Base-by-base conservation (phyloP, 2,113 vertebrate species). In the Echinops telfairi region DNA sequence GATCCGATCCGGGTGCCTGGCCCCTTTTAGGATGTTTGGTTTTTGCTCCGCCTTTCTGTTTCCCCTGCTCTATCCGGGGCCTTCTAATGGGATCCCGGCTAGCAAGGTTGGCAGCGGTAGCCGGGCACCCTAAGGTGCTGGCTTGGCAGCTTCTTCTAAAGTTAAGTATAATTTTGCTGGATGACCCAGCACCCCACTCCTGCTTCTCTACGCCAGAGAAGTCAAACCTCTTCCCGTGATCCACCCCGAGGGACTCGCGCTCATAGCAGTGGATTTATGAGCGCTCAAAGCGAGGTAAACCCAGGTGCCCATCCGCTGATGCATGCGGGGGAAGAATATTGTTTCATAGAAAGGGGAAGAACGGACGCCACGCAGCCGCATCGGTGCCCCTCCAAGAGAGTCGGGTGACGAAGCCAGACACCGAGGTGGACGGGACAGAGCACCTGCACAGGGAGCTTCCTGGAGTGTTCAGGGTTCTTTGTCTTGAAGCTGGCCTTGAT, bases 261-360 rank as follows among this genome's bases (percentile, higher is more conserved):
- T 91, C 83, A 71, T 57, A 66, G 14, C 27, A 79, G 16, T 14
- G 93, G 88, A 75, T 84, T 93, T 33, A 57, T 82, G 91, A 84
- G 84, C 81, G 81, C 66, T n/a, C 9, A 47, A 80, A 83, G 86
- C 33, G 60, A 58, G 87, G 14, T n/a, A 62, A 17, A 83, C 33
- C 53, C 73, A 87, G 80, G 62, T 81, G 25, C 77, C 88, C 3
- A 22, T 43, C 15, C 22, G 11, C 31, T 20, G 22, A 31, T 58
- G 25, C 87, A 87, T 81, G 60, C 83, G 76, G 90, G 25, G 22
- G 79, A 91, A 64, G 6, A 83, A 92, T 16, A 19, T 12, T 6
- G 89, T 70, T 14, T 1, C 47, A n/a, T 88, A 47, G 47, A 82
- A 71, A 93, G 81, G 33, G 62, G 85, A 73, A 25, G 47, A 79